Percentiles rank a stretch among this genome's conserved stretches.
Conservation (phyloP, 1,140 invertebrate genomes). For the Grapholita molesta region DNA sequence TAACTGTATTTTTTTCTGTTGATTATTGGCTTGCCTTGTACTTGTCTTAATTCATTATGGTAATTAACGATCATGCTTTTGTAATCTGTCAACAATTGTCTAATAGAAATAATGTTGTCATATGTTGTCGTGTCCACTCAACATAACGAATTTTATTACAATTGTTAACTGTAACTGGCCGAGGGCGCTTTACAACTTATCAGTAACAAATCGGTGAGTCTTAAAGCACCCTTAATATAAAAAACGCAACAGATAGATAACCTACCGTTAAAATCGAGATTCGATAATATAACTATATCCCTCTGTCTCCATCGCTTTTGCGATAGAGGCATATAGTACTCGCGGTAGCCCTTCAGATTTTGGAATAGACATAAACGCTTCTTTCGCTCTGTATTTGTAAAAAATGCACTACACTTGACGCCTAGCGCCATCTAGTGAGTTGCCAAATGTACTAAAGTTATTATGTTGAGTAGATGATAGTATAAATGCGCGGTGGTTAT, state of each 20-base stretch:
- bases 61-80: background rate
- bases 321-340: no score
- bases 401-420: background rate
- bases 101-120: background rate
- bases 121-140: background rate
- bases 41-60: background rate
- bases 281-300: no score
- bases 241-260: no score
- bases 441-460: background rate
- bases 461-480: constrained; percentile 10
- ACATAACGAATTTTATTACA: background rate
- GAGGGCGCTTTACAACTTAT: background rate
- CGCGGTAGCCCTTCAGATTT: no score
- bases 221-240: no score
- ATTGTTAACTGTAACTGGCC: background rate
- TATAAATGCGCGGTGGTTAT: constrained; percentile 49
- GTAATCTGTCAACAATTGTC: background rate
- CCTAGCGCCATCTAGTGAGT: background rate
- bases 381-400: no score
- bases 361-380: no score
- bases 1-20: no score
- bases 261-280: no score
- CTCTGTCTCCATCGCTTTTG: no score
- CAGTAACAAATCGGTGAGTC: no score
- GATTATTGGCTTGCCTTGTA: background rate